A percentile compares a stretch with the other conserved stretches of the same genome.
These are phyloP conservation scores for Macaria liturata DNA, from an alignment of 2,888 invertebrate species.

Conservation along the genomic window DNA sequence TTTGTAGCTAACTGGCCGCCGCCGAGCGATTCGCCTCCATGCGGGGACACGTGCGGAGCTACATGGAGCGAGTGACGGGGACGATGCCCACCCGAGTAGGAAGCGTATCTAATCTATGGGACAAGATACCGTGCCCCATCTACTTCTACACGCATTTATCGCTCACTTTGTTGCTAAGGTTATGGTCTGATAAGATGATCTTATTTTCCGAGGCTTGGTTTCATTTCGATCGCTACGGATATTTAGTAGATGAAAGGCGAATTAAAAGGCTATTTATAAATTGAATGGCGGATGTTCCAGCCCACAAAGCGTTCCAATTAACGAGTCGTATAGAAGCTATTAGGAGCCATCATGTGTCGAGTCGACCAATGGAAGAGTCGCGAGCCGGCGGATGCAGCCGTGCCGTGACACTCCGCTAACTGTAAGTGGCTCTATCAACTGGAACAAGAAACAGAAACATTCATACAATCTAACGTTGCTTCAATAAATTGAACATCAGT, in stretches of 20 bases:
- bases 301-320: neutral
- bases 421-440: no score
- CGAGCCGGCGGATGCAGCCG: neutral
- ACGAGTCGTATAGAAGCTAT: slow-evolving; percentile 1
- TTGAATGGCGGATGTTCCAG: neutral
- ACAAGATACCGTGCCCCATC: slow-evolving; percentile 14
- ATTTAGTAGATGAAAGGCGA: no score
- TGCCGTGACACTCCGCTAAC: neutral
- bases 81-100: slow-evolving; percentile 18
- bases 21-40: slow-evolving; percentile 5
- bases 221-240: no score
- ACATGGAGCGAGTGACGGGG: slow-evolving; percentile 12
- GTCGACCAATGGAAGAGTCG: no score
- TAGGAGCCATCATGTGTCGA: neutral
- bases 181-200: slow-evolving; percentile 15
- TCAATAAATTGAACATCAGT: slow-evolving; percentile 2
- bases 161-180: slow-evolving; percentile 15
- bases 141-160: no score
- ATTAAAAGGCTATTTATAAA: no score
- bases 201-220: neutral
- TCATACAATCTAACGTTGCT: slow-evolving; percentile 13
- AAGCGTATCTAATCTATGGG: slow-evolving; percentile 21
- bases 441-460: neutral
- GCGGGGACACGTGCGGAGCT: slow-evolving; percentile 31
- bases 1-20: slow-evolving; percentile 17